Conservation (phyloP, 2,797 vertebrate genomes). For the Avahi laniger region DNA sequence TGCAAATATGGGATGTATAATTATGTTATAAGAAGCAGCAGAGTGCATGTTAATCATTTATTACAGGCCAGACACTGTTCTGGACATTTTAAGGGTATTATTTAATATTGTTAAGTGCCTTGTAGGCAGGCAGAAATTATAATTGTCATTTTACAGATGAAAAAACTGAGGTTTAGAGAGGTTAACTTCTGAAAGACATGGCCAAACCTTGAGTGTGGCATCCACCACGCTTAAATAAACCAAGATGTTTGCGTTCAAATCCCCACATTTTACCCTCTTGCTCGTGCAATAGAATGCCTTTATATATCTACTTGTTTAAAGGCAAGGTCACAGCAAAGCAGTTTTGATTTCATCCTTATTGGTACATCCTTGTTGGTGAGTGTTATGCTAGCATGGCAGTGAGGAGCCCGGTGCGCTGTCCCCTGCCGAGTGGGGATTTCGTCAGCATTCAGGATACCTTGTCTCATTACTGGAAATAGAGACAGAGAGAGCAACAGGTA, state of each 20-base stretch:
- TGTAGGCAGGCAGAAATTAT: background rate
- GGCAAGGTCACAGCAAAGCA: background rate
- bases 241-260: background rate
- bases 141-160: slow-evolving; percentile 13
- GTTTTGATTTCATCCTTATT: background rate
- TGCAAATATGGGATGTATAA: background rate
- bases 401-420: background rate
- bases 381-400: background rate
- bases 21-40: background rate
- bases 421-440: background rate
- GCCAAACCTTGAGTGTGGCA: background rate
- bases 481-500: background rate
- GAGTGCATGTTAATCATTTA: background rate
- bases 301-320: background rate
- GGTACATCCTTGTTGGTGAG: background rate
- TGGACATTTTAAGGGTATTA: background rate
- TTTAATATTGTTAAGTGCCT: background rate
- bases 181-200: background rate
- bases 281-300: background rate
- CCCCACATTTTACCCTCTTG: background rate
- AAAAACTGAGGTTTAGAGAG: background rate
- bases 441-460: background rate
- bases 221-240: background rate
- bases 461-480: background rate
- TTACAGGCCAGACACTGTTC: background rate